Evolutionary conservation across 2,888 invertebrate genomes (phyloP).

Genomic region (Aleiodes leptofemur): DNA sequence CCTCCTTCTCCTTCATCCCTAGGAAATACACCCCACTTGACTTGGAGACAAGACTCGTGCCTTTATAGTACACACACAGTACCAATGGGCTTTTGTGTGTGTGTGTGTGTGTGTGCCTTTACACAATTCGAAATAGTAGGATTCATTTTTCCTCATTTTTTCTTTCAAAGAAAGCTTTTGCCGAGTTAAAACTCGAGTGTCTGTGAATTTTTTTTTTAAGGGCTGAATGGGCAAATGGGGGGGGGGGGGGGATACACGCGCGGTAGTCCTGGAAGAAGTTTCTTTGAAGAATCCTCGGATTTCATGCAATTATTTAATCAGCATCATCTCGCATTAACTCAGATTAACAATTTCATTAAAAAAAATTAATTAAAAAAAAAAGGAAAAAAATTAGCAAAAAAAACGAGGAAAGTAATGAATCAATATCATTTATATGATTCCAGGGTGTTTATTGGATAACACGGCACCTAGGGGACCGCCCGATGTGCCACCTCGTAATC

Average conservation of each 20-base stretch:
- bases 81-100: constrained; percentile 11
- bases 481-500: constrained; percentile 93
- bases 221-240: no score
- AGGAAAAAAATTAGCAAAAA: no score
- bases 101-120: constrained; percentile 8
- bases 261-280: no score
- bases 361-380: no score
- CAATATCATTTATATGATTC: constrained; percentile 68
- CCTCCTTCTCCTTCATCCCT: neutral
- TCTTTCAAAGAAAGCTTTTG: neutral
- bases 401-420: neutral
- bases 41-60: constrained; percentile 2
- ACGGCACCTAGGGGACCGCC: constrained; percentile 84
- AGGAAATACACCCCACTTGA: constrained; percentile 11
- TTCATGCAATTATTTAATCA: neutral
- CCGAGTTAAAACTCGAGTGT: neutral
- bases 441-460: constrained; percentile 92
- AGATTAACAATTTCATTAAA: neutral
- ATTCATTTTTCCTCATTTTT: neutral
- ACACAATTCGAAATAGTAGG: neutral
- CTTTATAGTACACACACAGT: neutral
- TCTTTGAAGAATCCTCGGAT: neutral
- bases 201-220: neutral
- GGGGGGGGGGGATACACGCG: no score
- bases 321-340: neutral